These are phyloP conservation scores for Rhinogobius similis DNA, from an alignment of 2,113 vertebrate genomes.

Conservation along the genomic window DNA sequence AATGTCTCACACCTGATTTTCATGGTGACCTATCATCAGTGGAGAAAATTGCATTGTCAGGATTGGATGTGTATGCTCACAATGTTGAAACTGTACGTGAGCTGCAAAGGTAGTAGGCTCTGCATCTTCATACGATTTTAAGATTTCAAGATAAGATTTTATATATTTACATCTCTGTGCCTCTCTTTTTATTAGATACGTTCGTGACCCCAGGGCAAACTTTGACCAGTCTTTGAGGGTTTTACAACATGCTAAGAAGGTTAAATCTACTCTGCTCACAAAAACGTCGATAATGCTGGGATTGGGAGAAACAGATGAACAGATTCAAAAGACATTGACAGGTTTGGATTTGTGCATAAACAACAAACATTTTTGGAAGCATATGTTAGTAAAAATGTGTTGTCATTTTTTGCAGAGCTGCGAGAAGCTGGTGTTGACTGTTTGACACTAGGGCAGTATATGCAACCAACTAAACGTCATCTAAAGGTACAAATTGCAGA, in stretches of 20 bases:
- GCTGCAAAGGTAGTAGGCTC: conserved; percentile 83
- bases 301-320: conserved; percentile 88
- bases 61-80: conserved; percentile 95
- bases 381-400: neutral
- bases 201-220: conserved; percentile 91
- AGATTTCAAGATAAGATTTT: neutral
- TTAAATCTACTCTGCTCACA: conserved; percentile 83
- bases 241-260: conserved; percentile 85
- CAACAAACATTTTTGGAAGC: neutral
- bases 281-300: conserved; percentile 98
- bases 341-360: conserved; percentile 79
- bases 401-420: conserved; percentile 77
- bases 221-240: conserved; percentile 89
- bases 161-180: neutral
- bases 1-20: conserved; percentile 97
- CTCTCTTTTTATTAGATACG: conserved; percentile 74
- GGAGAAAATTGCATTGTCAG: conserved; percentile 85
- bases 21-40: conserved; percentile 88
- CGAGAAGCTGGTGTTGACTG: conserved; percentile 90
- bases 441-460: conserved; percentile 95
- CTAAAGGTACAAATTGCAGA: conserved; percentile 79
- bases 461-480: conserved; percentile 97
- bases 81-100: conserved; percentile 94
- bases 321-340: conserved; percentile 83
- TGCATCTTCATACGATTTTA: neutral